Evolutionary conservation across 2,797 vertebrate genomes (phyloP).

Genomic region (Picus viridis): DNA sequence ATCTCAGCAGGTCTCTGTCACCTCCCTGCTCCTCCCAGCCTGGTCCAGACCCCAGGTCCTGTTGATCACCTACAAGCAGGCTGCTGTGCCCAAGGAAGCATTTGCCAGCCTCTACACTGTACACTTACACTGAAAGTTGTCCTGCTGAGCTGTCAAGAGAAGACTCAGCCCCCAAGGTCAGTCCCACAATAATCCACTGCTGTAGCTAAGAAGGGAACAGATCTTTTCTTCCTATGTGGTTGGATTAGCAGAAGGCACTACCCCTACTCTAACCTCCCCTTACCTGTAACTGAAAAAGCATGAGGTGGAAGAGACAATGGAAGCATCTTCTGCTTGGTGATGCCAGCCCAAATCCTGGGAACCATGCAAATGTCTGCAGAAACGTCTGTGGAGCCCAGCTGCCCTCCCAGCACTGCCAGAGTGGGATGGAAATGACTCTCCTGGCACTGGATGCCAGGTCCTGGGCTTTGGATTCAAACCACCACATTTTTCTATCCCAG

Average conservation of each 20-base stretch:
- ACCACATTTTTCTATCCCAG: background rate
- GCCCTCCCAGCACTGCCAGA: background rate
- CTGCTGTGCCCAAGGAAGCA: background rate
- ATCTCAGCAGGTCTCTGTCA: background rate
- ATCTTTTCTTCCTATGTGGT: background rate
- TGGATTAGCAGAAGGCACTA: background rate
- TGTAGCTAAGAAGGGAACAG: background rate
- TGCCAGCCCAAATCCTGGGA: background rate
- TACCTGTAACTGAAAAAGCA: background rate
- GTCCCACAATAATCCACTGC: background rate
- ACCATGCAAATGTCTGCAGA: accelerated
- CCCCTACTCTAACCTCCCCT: background rate
- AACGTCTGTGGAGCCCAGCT: background rate
- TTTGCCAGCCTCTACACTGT: background rate
- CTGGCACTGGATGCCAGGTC: background rate
- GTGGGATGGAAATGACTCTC: background rate
- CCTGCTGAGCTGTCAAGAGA: background rate
- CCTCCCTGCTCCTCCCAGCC: background rate
- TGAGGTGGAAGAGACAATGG: background rate
- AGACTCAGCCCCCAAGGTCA: background rate
- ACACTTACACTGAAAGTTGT: background rate
- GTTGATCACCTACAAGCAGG: background rate
- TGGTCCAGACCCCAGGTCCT: background rate
- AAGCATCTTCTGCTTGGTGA: background rate
- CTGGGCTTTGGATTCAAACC: background rate